phyloP scores from a whole-genome alignment of 2,113 vertebrate genomes.

The Galeopterus variegatus region DNA sequence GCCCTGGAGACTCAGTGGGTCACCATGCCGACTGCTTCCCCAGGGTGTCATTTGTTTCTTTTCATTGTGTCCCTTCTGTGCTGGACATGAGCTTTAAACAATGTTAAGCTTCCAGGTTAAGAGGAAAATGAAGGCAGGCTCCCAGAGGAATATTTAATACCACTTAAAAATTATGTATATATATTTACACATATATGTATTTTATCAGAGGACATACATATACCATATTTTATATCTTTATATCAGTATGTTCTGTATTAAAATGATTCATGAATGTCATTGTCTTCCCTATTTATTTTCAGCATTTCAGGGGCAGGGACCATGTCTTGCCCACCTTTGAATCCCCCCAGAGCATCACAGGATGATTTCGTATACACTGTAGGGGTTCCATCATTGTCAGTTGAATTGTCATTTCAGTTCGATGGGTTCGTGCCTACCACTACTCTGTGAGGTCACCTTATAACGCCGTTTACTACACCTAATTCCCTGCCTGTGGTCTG shows the following conservation, averaged over 20 bases:
- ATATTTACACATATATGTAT: background rate
- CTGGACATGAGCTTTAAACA: background rate
- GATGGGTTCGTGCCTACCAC: background rate
- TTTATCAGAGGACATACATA: background rate
- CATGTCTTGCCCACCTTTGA: background rate
- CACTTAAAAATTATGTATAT: background rate
- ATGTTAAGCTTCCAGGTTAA: background rate
- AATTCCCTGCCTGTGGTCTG: constrained; percentile 27
- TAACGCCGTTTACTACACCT: background rate
- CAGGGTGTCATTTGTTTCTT: background rate
- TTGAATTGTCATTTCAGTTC: background rate
- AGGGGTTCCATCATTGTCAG: background rate
- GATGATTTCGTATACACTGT: background rate
- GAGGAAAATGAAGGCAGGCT: background rate
- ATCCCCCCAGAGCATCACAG: background rate
- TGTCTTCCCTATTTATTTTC: background rate
- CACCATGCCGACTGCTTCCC: background rate
- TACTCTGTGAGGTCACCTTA: background rate
- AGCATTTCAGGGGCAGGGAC: background rate
- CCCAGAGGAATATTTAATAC: background rate
- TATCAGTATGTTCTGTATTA: background rate
- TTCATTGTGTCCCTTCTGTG: background rate
- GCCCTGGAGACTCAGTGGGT: background rate
- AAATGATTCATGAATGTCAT: constrained; percentile 10
- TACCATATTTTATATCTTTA: background rate